These are phyloP conservation scores for Pseudorhombus dupliciocellatus DNA, from an alignment of 2,113 vertebrate species.

Conservation along the genomic window DNA sequence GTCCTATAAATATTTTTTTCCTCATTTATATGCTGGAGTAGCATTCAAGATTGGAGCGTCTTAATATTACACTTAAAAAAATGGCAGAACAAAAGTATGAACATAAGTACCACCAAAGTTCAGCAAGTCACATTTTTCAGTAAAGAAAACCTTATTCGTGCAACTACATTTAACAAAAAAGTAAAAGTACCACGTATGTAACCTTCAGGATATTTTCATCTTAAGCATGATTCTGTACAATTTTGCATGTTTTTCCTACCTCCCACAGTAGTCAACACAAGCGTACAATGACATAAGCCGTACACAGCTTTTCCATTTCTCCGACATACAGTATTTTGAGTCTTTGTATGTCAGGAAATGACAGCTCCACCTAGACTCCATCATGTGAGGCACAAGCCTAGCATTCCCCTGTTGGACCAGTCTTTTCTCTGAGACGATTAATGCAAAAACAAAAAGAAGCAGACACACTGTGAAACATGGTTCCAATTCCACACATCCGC, in stretches of 20 bases:
- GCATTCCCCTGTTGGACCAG: constrained; percentile 58
- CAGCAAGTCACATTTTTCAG: constrained; percentile 83
- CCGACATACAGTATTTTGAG: constrained; percentile 23
- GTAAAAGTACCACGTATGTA: constrained; percentile 88
- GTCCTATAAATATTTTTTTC: constrained; percentile 85
- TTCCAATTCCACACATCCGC: constrained; percentile 78
- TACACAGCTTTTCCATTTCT: constrained; percentile 30
- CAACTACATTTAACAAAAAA: constrained; percentile 84
- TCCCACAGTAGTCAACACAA: constrained; percentile 85
- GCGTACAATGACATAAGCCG: constrained; percentile 55
- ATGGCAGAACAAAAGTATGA: constrained; percentile 73
- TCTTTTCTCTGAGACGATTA: constrained; percentile 54
- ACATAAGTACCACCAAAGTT: constrained; percentile 87
- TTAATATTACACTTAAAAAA: constrained; percentile 80
- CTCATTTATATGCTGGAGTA: constrained; percentile 88
- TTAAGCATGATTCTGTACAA: constrained; percentile 87
- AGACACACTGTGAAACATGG: constrained; percentile 58
- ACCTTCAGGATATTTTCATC: constrained; percentile 84
- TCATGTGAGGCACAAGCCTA: constrained; percentile 58
- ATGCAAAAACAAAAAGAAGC: constrained; percentile 71
- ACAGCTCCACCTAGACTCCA: constrained; percentile 44
- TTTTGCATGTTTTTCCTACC: constrained; percentile 78
- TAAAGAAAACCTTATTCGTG: constrained; percentile 84
- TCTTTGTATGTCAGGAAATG: constrained; percentile 39
- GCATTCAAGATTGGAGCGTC: constrained; percentile 82